Evolutionary conservation across 2,888 invertebrate genomes (phyloP), one percentile per base, ranked within the genome.

Genomic region (Meghimatium bilineatum): DNA sequence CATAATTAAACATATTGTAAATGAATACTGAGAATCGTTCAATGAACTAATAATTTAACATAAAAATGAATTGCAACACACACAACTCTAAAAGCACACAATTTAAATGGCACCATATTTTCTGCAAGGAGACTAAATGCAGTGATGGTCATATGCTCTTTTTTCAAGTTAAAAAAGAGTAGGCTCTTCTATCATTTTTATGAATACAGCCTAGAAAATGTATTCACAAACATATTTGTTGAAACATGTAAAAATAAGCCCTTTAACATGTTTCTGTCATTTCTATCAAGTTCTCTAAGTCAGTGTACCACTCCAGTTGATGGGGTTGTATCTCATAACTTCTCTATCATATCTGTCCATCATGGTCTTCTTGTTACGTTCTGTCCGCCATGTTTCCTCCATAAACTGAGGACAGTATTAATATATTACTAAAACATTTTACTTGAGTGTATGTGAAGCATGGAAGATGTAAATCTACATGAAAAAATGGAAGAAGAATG

Each of bases 231-330:
- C 12, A 17, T 20, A 3, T 23, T 17, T 69, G 69, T 69, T 60
- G n/a, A 69, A 69, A 69, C 29, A 20, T 69, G 32, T 32, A 69
- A 34, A n/a, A 29, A 17, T 69, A 20, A 23, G 12, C 44, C 5
- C 6, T 8, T 44, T 8, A 8, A 8, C 44, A 44, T 44, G 44
- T 44, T 36, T 32, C 38, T 71, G 23, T 36, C 71, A 12, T 29
- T 34, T 71, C 2, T 63, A 1, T 74, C n/a, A n/a, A n/a, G 14
- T 52, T 36, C 32, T 52, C 32, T 76, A 91, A 86, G 90, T 92
- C 74, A 93, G 87, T 17, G 92, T 89, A 69, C 91, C 90, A 85
- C 92, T 93, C 93, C 93, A 93, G 88, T 93, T 93, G 76, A 93
- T 93, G 12, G 93, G 93, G 87, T 92, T 93, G 86, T 91, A 93